phyloP scores from a whole-genome alignment of 2,888 invertebrate species.

The Cyrtodaria siliqua region DNA sequence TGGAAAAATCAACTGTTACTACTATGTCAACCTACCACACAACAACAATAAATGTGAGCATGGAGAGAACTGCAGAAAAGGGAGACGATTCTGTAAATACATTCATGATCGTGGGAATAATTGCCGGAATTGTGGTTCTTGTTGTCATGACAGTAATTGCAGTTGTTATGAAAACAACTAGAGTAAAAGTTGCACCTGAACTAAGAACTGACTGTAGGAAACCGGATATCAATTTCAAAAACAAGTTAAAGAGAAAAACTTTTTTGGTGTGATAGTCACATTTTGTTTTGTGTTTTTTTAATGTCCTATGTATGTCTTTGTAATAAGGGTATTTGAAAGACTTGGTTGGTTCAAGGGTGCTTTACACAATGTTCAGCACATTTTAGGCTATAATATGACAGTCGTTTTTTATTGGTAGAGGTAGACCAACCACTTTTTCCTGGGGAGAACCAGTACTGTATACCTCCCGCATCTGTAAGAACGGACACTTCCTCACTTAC shows the following conservation, averaged over 20 bases:
- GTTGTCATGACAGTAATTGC: slow-evolving; percentile 9
- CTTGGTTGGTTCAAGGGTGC: no score
- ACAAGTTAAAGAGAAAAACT: slow-evolving; percentile 89
- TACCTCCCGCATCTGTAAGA: no score
- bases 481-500: no score
- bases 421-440: no score
- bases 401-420: no score
- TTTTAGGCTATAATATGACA: no score
- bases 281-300: no score
- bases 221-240: slow-evolving; percentile 86
- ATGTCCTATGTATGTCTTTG: no score
- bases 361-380: no score
- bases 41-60: not conserved
- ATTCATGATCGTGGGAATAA: slow-evolving; percentile 20
- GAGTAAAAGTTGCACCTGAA: slow-evolving; percentile 27
- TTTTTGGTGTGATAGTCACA: not conserved
- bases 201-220: slow-evolving; percentile 19
- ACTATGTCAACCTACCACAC: not conserved
- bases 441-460: no score
- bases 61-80: not conserved
- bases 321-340: no score
- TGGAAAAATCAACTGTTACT: slow-evolving; percentile 3
- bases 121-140: slow-evolving; percentile 34
- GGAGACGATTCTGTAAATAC: slow-evolving; percentile 9
- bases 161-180: not conserved